Conservation (phyloP, 2,113 vertebrate genomes). For the Lates calcarifer region DNA sequence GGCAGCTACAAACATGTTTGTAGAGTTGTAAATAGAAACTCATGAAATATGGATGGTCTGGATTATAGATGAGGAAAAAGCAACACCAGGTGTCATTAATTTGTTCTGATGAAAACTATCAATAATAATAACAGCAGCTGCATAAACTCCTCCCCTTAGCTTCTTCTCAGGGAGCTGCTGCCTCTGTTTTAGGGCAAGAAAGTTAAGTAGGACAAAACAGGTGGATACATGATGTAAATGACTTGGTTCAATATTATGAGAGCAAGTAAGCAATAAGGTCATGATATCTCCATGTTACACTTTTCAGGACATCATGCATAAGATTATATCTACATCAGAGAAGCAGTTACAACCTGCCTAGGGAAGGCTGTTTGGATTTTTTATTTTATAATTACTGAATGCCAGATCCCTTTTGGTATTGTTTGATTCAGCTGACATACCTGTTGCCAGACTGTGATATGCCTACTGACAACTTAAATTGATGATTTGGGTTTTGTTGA, state of each 20-base stretch:
- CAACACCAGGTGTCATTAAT: slow-evolving; percentile 49
- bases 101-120: slow-evolving; percentile 45
- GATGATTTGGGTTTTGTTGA: not conserved
- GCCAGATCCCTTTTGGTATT: not conserved
- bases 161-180: slow-evolving; percentile 5
- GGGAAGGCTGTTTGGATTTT: no score
- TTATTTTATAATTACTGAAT: not conserved
- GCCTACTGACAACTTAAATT: not conserved
- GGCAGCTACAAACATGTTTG: not conserved
- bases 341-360: no score
- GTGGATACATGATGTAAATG: slow-evolving; percentile 1
- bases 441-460: not conserved
- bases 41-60: slow-evolving; percentile 52
- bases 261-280: not conserved
- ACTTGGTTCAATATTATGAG: not conserved
- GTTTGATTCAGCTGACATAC: not conserved
- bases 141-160: slow-evolving; percentile 14
- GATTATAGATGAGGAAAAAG: slow-evolving; percentile 39
- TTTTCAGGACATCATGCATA: not conserved
- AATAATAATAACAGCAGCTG: slow-evolving; percentile 32
- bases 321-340: no score
- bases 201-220: slow-evolving; percentile 28
- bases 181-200: slow-evolving; percentile 10
- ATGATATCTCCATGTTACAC: not conserved
- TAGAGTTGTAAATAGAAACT: slow-evolving; percentile 40